Conservation (phyloP, 53 echinoderm and acorn worm species). For the Henricia sp. region DNA sequence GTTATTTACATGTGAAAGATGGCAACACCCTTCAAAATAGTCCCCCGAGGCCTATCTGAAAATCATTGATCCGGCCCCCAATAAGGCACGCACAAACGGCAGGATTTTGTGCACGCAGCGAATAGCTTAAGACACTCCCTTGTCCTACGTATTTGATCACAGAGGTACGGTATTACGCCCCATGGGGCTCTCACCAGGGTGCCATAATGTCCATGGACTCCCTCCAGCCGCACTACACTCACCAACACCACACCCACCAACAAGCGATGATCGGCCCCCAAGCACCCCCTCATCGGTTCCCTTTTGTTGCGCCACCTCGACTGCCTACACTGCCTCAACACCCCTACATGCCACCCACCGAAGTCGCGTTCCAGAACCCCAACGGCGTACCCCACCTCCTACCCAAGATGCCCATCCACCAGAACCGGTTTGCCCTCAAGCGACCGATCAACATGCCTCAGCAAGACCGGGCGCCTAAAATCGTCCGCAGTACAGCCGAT, state of each 20-base stretch:
- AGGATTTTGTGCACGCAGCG: constrained; percentile 35
- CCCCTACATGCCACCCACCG: constrained; percentile 29
- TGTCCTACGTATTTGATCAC: constrained; percentile 58
- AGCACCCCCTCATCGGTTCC: background rate
- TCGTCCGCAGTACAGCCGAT: constrained; percentile 76
- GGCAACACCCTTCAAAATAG: no score
- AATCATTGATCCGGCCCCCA: no score
- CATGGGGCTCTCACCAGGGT: constrained; percentile 73
- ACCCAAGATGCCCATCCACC: constrained; percentile 52
- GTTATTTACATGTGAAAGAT: no score
- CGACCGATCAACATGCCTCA: constrained; percentile 92
- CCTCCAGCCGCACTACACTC: constrained; percentile 39
- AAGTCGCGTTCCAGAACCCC: constrained; percentile 40
- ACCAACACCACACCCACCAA: constrained; percentile 22
- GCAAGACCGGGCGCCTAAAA: constrained; percentile 88
- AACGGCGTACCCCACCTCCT: constrained; percentile 47
- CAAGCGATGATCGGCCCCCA: constrained; percentile 1
- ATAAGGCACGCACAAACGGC: no score
- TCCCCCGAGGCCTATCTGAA: no score
- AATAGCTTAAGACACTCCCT: constrained; percentile 60
- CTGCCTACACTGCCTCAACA: constrained; percentile 17
- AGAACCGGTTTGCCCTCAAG: constrained; percentile 79
- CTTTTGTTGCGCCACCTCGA: background rate
- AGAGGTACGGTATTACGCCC: constrained; percentile 63
- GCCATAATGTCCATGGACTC: constrained; percentile 68